Percentiles rank a stretch among this genome's conserved stretches.
phyloP scores from a whole-genome alignment of 2,888 invertebrate species.

The Pristionchus exspectatus region DNA sequence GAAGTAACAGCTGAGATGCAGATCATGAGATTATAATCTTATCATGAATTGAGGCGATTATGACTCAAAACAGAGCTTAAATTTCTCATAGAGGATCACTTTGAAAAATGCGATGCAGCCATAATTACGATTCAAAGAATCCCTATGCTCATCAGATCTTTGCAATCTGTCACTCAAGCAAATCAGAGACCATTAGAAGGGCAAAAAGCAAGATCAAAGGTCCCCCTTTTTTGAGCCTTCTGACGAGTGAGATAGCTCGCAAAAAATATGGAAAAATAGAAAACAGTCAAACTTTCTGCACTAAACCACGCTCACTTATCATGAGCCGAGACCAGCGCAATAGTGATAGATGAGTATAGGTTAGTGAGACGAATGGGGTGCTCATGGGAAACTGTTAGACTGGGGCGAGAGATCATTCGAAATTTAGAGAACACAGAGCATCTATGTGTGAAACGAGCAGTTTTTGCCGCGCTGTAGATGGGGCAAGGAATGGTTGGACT shows the following conservation, averaged over 20 bases:
- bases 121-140: too few species aligned
- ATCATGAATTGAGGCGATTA: too few species aligned
- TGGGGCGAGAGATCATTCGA: neutral
- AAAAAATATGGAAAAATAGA: too few species aligned
- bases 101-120: too few species aligned
- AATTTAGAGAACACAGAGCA: neutral
- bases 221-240: neutral
- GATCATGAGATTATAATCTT: too few species aligned
- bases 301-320: neutral
- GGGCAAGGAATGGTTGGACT: neutral
- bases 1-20: too few species aligned
- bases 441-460: neutral
- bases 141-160: neutral
- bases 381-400: neutral
- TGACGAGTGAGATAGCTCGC: neutral
- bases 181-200: neutral
- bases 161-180: neutral
- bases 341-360: neutral
- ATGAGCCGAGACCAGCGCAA: neutral
- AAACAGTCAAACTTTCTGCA: too few species aligned
- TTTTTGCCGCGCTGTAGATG: neutral
- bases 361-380: conserved; percentile 36
- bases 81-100: too few species aligned
- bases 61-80: too few species aligned
- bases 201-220: neutral